phyloP scores from a whole-genome alignment of 2,113 vertebrate genomes.

The Pleuronectes platessa region DNA sequence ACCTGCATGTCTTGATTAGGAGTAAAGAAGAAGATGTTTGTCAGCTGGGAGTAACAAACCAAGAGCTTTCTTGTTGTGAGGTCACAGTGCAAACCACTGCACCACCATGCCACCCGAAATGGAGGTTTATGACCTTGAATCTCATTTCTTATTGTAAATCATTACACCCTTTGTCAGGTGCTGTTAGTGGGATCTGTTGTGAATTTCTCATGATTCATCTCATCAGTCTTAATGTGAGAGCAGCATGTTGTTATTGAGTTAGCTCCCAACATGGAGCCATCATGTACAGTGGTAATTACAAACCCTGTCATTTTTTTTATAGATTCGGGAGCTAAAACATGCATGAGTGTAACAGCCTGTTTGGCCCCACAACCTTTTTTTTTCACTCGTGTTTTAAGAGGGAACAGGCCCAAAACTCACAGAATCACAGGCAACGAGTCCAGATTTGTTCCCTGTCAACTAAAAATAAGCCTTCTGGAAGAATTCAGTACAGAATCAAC shows the following conservation, averaged over 20 bases:
- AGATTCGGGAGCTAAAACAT: constrained; percentile 81
- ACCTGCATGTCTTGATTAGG: no score
- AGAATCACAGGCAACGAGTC: constrained; percentile 70
- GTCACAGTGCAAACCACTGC: no score
- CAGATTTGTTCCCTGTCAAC: constrained; percentile 74
- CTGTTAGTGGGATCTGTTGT: constrained; percentile 31
- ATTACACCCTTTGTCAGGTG: constrained; percentile 23
- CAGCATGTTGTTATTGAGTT: constrained; percentile 58
- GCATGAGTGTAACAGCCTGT: constrained; percentile 75
- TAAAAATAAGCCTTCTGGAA: constrained; percentile 74
- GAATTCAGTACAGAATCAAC: constrained; percentile 65
- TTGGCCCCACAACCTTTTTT: constrained; percentile 72
- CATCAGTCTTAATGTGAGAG: constrained; percentile 52
- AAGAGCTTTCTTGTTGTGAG: no score
- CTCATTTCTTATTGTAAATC: no score
- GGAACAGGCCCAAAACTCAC: constrained; percentile 78
- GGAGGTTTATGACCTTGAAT: constrained; percentile 1
- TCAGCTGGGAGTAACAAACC: no score
- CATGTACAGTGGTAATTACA: constrained; percentile 73
- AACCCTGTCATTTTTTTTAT: constrained; percentile 75
- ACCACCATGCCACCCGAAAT: not conserved
- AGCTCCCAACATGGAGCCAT: constrained; percentile 63
- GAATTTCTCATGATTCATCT: constrained; percentile 31
- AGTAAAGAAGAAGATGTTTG: no score
- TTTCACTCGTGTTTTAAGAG: constrained; percentile 75